Conservation (phyloP, 2,888 invertebrate genomes). For the Heliconius sara region DNA sequence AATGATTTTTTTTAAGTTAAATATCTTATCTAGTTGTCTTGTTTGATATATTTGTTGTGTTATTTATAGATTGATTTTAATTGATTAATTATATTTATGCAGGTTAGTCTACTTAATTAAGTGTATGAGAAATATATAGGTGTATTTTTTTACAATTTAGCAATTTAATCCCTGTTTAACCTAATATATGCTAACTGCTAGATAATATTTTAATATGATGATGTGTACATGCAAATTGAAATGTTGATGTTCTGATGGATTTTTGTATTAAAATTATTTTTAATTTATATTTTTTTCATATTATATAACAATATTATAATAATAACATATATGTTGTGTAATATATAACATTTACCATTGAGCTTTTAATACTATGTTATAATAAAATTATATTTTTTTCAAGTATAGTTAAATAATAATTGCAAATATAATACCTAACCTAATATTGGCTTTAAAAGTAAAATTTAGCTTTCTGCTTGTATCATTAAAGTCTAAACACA, state of each 20-base stretch:
- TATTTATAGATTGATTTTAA: slow-evolving; percentile 17
- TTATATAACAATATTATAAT: not conserved
- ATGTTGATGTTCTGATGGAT: not conserved
- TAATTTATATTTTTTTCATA: not conserved
- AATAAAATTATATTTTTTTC: not conserved
- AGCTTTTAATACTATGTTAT: not conserved
- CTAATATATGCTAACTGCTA: slow-evolving; percentile 16
- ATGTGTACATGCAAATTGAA: not conserved
- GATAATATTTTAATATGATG: not conserved
- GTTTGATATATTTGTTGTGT: slow-evolving; percentile 36
- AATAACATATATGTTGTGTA: not conserved
- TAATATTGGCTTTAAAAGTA: slow-evolving; percentile 13
- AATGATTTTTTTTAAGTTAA: slow-evolving; percentile 31
- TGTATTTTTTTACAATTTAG: slow-evolving; percentile 48
- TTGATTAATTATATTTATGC: slow-evolving; percentile 29
- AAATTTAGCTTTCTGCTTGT: slow-evolving; percentile 20
- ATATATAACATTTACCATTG: not conserved
- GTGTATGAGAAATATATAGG: slow-evolving; percentile 40
- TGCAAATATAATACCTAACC: not conserved
- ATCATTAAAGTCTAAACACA: not conserved
- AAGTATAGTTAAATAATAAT: not conserved
- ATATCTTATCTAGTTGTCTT: slow-evolving; percentile 27
- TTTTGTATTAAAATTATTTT: not conserved
- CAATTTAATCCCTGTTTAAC: slow-evolving; percentile 32
- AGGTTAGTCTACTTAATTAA: slow-evolving; percentile 41